These are phyloP conservation scores for Xenopus laevis DNA, from an alignment of 2,113 vertebrate species.

Conservation along the genomic window DNA sequence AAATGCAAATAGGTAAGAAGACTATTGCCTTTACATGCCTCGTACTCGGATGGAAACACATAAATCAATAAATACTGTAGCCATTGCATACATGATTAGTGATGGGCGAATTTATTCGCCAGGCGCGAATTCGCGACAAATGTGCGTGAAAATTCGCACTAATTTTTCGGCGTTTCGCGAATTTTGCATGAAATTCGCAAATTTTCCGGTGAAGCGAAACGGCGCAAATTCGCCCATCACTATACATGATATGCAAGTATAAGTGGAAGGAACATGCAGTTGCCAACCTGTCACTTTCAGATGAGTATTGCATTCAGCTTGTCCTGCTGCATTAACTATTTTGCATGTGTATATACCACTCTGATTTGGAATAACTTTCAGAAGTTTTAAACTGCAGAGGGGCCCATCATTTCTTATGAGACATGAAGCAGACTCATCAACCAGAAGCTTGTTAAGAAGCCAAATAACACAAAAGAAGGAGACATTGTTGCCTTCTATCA, in stretches of 20 bases:
- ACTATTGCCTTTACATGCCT: conserved; percentile 69
- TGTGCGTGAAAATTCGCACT: too few relatives aligned
- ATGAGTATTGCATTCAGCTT: conserved; percentile 70
- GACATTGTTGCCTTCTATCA: conserved; percentile 61
- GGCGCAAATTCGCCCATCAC: too few relatives aligned
- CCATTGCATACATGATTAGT: conserved; percentile 55
- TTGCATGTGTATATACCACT: conserved; percentile 70
- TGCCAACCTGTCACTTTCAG: conserved; percentile 81
- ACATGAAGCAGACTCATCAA: conserved; percentile 68
- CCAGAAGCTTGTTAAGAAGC: conserved; percentile 74
- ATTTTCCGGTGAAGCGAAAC: too few relatives aligned
- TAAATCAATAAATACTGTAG: conserved; percentile 52
- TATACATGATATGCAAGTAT: conserved; percentile 52
- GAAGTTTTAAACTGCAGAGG: conserved; percentile 69
- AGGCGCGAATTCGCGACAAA: too few relatives aligned
- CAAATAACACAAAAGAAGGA: conserved; percentile 71
- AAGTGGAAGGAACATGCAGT: conserved; percentile 80
- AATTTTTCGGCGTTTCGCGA: too few relatives aligned
- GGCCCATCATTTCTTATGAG: conserved; percentile 69
- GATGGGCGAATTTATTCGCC: too few relatives aligned
- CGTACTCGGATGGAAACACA: conserved; percentile 51
- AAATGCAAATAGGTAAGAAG: background rate
- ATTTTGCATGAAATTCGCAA: too few relatives aligned
- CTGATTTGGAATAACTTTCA: conserved; percentile 66
- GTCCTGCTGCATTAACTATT: conserved; percentile 68